Evolutionary conservation across 2,888 invertebrate genomes (phyloP).

Genomic region (Sarcophaga rosellei): DNA sequence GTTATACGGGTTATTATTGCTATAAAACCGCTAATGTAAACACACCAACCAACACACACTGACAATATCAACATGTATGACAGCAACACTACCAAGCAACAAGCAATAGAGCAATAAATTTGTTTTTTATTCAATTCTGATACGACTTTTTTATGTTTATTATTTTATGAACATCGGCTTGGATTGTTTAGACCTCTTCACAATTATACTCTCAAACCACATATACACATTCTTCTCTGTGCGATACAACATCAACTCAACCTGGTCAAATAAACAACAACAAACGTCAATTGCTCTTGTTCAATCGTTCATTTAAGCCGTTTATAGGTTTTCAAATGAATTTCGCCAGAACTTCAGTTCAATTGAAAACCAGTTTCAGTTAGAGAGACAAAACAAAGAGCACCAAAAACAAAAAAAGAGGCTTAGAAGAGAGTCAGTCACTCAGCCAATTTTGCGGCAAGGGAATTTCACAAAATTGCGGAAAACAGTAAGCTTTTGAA

Average conservation of each 20-base stretch:
- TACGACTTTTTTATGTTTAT: not conserved
- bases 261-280: too few species aligned
- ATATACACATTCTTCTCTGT: too few species aligned
- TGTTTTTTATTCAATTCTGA: not conserved
- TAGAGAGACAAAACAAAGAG: not conserved
- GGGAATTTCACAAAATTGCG: not conserved
- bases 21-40: not conserved
- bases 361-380: not conserved
- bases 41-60: not conserved
- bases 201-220: too few species aligned
- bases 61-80: not conserved
- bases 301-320: too few species aligned
- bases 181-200: too few species aligned
- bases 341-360: not conserved
- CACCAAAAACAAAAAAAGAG: not conserved
- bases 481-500: not conserved
- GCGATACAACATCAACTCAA: too few species aligned
- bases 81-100: not conserved
- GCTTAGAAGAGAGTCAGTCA: not conserved
- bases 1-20: not conserved
- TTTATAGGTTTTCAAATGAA: not conserved
- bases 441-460: not conserved
- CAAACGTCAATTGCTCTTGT: too few species aligned
- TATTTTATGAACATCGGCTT: not conserved
- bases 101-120: not conserved